Conservation (phyloP, 2,113 vertebrate species). For the Apodemus sylvaticus region DNA sequence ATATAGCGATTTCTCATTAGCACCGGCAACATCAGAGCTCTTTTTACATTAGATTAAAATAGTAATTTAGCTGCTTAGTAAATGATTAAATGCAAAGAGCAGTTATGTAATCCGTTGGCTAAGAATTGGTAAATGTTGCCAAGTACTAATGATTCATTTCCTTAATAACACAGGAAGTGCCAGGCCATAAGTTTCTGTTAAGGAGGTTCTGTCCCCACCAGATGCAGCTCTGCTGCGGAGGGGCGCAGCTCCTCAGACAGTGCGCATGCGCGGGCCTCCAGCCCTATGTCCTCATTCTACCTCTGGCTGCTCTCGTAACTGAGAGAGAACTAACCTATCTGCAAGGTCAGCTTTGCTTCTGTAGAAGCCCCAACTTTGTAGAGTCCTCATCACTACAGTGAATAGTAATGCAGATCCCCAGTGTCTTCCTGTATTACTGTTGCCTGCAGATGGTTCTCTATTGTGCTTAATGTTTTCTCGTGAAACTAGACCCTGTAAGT, state of each 20-base stretch:
- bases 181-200: conserved; percentile 58
- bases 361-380: background rate
- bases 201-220: background rate
- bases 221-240: background rate
- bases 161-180: conserved; percentile 70
- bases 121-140: conserved; percentile 75
- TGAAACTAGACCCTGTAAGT: background rate
- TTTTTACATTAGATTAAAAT: conserved; percentile 84
- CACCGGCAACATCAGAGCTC: conserved; percentile 81
- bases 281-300: background rate
- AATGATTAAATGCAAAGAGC: conserved; percentile 83
- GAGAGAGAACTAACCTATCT: background rate
- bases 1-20: conserved; percentile 84
- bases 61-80: conserved; percentile 84
- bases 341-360: background rate
- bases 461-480: conserved; percentile 8
- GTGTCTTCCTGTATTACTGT: background rate
- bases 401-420: background rate
- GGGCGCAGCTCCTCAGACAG: background rate
- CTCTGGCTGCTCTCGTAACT: background rate
- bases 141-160: conserved; percentile 81
- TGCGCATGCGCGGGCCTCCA: background rate
- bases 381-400: background rate
- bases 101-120: conserved; percentile 77
- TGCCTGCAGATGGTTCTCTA: background rate